A percentile compares a stretch with the other conserved stretches of the same genome.
Conservation (phyloP, 2,888 invertebrate species). For the Lasius platythorax region DNA sequence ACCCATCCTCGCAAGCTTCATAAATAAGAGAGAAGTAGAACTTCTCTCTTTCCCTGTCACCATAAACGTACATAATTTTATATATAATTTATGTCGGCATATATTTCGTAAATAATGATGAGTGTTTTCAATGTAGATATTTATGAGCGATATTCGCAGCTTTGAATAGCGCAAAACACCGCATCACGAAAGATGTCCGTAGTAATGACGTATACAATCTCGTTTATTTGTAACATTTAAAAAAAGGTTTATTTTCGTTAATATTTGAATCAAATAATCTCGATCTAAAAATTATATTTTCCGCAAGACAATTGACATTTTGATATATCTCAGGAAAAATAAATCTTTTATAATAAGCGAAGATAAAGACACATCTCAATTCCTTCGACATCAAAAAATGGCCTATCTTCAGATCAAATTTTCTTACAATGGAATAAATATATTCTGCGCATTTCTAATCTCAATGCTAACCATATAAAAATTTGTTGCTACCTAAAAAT, state of each 20-base stretch:
- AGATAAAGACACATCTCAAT: constrained; percentile 15
- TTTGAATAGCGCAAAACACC: not conserved
- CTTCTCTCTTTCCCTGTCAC: not conserved
- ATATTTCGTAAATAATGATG: constrained; percentile 19
- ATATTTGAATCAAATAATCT: constrained; percentile 36
- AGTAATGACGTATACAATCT: not conserved
- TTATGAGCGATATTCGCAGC: not conserved
- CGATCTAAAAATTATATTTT: constrained; percentile 14
- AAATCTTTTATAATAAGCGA: constrained; percentile 28
- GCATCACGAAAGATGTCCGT: not conserved
- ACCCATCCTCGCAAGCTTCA: not conserved
- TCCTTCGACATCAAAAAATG: not conserved
- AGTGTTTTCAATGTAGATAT: not conserved
- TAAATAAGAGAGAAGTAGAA: not conserved
- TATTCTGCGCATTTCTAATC: not conserved
- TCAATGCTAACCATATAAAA: not conserved
- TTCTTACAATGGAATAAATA: not conserved
- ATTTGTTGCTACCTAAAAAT: not conserved
- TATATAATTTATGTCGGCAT: constrained; percentile 21
- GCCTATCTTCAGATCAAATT: not conserved
- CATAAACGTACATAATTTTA: constrained; percentile 7
- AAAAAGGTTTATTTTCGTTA: constrained; percentile 12
- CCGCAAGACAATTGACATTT: constrained; percentile 25
- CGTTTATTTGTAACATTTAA: constrained; percentile 4
- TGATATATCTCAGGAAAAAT: constrained; percentile 11